Conservation (phyloP, 2,888 invertebrate genomes). For the Hirtodrosophila confusa region DNA sequence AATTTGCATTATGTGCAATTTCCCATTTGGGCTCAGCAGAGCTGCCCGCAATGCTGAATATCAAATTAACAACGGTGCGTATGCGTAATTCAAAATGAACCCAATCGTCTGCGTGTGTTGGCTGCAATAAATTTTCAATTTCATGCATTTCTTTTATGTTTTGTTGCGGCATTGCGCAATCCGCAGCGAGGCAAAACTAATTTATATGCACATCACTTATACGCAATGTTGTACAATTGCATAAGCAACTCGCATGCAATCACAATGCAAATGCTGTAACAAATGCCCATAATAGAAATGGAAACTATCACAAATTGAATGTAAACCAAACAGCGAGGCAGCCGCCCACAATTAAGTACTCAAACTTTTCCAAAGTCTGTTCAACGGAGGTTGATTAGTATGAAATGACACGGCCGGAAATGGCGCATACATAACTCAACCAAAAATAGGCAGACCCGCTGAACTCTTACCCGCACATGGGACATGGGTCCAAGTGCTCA, state of each 20-base stretch:
- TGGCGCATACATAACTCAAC: slow-evolving; percentile 28
- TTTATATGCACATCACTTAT: slow-evolving; percentile 72
- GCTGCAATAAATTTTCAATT: slow-evolving; percentile 73
- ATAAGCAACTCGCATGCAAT: slow-evolving; percentile 22
- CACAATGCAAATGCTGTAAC: slow-evolving; percentile 39
- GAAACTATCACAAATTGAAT: slow-evolving; percentile 32
- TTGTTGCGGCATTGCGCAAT: slow-evolving; percentile 16
- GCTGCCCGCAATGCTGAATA: slow-evolving; percentile 59
- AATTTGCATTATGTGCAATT: slow-evolving; percentile 41
- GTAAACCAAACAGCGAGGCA: slow-evolving; percentile 6
- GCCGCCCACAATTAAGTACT: slow-evolving; percentile 22
- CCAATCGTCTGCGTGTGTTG: slow-evolving; percentile 8
- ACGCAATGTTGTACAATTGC: slow-evolving; percentile 43
- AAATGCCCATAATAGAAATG: slow-evolving; percentile 30
- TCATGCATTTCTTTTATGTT: slow-evolving; percentile 35
- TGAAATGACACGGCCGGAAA: slow-evolving; percentile 77
- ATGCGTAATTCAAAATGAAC: slow-evolving; percentile 60
- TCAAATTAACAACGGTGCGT: slow-evolving; percentile 75
- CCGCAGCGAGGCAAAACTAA: slow-evolving; percentile 61
- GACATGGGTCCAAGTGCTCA: background rate
- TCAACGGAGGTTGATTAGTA: slow-evolving; percentile 79
- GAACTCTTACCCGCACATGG: background rate
- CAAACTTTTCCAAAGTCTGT: slow-evolving; percentile 37
- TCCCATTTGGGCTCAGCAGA: slow-evolving; percentile 31
- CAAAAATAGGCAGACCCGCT: slow-evolving; percentile 1